phyloP scores from a whole-genome alignment of 2,888 invertebrate genomes.

The Chromoteleia sp. region DNA sequence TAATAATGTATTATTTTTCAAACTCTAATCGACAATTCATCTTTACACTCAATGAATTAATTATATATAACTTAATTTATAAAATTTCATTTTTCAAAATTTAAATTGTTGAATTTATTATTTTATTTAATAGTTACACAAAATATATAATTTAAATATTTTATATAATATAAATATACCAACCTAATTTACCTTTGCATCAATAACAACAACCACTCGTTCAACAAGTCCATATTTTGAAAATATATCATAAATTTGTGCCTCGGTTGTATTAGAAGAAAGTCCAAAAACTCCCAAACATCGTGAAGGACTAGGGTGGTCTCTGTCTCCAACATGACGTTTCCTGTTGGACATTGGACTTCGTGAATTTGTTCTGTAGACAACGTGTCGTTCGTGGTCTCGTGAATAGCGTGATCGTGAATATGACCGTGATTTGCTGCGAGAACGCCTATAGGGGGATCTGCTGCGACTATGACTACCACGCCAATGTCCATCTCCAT shows the following conservation, averaged over 20 bases:
- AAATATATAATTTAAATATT: too few species aligned
- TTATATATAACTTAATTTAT: too few species aligned
- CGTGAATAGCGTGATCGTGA: conserved; percentile 86
- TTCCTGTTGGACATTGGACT: conserved; percentile 94
- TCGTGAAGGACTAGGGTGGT: conserved; percentile 94
- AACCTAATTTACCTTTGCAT: conserved; percentile 98
- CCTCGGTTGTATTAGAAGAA: conserved; percentile 96
- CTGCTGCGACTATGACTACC: conserved; percentile 87
- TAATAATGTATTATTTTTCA: too few species aligned
- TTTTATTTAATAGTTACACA: too few species aligned
- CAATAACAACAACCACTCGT: conserved; percentile 96
- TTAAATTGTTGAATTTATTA: too few species aligned
- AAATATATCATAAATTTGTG: conserved; percentile 96
- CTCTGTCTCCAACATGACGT: conserved; percentile 92
- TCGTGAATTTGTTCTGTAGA: conserved; percentile 89
- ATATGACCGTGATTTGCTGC: conserved; percentile 88
- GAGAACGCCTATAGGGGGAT: conserved; percentile 88
- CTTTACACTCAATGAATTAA: too few species aligned
- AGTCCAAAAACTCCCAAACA: conserved; percentile 98
- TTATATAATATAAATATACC: too few species aligned
- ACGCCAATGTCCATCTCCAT: conserved; percentile 79
- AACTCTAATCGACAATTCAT: too few species aligned
- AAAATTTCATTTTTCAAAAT: too few species aligned
- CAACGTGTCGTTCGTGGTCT: conserved; percentile 87
- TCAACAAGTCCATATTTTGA: conserved; percentile 96